phyloP scores from a whole-genome alignment of 2,888 invertebrate genomes.

The Mimumesa dahlbomi region DNA sequence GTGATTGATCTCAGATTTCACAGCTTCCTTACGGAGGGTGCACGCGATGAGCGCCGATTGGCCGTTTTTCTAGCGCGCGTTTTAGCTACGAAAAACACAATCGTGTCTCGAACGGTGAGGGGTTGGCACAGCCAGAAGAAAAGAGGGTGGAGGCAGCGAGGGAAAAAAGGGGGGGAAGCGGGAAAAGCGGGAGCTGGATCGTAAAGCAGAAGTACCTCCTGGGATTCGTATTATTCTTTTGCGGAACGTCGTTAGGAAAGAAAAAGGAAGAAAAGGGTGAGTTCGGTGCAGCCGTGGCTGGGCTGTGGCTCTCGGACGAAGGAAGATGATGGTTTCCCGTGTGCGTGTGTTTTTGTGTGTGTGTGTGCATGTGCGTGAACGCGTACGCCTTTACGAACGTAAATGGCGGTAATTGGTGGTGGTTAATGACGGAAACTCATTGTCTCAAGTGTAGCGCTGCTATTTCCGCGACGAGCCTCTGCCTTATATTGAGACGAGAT shows the following conservation, averaged over 20 bases:
- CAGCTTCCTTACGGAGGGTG: no score
- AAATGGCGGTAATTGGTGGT: slow-evolving; percentile 52
- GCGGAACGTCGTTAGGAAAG: slow-evolving; percentile 55
- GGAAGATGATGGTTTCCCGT: slow-evolving; percentile 12
- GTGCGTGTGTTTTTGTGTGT: neutral
- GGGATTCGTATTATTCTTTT: slow-evolving; percentile 64
- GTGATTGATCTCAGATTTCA: no score
- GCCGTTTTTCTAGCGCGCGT: no score
- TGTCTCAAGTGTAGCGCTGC: slow-evolving; percentile 11
- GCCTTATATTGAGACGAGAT: no score
- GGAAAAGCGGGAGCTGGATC: slow-evolving; percentile 36
- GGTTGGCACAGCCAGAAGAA: slow-evolving; percentile 10
- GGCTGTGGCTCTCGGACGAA: neutral
- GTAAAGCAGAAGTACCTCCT: slow-evolving; percentile 56
- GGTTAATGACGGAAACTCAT: slow-evolving; percentile 56
- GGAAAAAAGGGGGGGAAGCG: slow-evolving; percentile 27
- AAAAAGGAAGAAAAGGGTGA: slow-evolving; percentile 18
- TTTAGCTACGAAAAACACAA: slow-evolving; percentile 61
- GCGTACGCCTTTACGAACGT: slow-evolving; percentile 22
- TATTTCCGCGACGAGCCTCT: slow-evolving; percentile 2
- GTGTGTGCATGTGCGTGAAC: slow-evolving; percentile 2
- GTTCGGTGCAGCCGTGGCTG: slow-evolving; percentile 14
- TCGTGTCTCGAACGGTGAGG: slow-evolving; percentile 37
- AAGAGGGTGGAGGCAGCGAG: slow-evolving; percentile 11
- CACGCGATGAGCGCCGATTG: no score